Evolutionary conservation across 2,797 vertebrate species (phyloP), one percentile per base, ranked within the genome.

Genomic region (Chelon auratus): DNA sequence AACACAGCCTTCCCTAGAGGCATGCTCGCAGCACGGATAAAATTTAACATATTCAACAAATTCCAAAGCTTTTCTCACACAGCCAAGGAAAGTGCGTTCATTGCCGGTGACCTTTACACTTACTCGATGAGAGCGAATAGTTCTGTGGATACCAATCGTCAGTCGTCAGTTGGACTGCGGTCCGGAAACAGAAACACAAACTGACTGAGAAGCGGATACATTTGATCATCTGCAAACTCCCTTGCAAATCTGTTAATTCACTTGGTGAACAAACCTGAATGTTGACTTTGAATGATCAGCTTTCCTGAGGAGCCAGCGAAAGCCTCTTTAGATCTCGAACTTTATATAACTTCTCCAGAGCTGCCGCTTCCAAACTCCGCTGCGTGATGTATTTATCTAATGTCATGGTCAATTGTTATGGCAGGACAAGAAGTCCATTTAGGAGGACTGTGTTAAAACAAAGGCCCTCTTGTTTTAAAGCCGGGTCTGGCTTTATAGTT

Each of bases 321-420:
- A 53, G 55, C 17, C 22, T 62, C 48, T n/a, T 61, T 66, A 73
- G 39, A 76, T 64, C 14, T 71, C 50, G 37, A 22, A 59, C 12
- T 36, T 60, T 62, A 45, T 54, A 18, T 20, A 59, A 45, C 20
- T 7, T 62, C 18, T 60, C 17, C 42, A 55, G 11, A 75, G 60
- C 59, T 20, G 26, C 15, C 55, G 3, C 50, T 62, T 68, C 51
- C 48, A 64, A 11, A 33, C 53, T 61, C 13, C 20, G 9, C 43
- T 56, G 63, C 11, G 36, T 62, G 48, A 67, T 68, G 30, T 77
- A 37, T 77, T 88, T 77, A 61, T 74, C 20, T 68, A 37, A 77
- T 26, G 54, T 62, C 43, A 0, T 14, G 18, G 54, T 60, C 59
- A 74, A 59, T 61, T 74, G 40, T 79, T 68, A 60, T 54, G 62